phyloP scores from a whole-genome alignment of 2,888 invertebrate genomes.

The Amorpha juglandis region DNA sequence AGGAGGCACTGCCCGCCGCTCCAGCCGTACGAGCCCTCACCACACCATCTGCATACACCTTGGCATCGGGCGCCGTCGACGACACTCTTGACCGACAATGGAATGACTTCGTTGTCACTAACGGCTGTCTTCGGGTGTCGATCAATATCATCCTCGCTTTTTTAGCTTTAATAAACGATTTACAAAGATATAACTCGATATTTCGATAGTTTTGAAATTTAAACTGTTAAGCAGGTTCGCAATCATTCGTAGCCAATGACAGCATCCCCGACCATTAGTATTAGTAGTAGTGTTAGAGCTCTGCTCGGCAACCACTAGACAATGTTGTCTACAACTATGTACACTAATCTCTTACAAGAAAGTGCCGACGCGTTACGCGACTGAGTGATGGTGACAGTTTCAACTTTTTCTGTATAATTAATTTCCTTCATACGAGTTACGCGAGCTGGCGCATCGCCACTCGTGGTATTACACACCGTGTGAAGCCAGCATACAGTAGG shows the following conservation, averaged over 20 bases:
- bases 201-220: constrained; percentile 28
- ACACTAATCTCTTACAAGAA: too few relatives aligned
- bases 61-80: constrained; percentile 53
- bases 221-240: not conserved
- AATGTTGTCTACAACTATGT: too few relatives aligned
- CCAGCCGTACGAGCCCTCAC: not conserved
- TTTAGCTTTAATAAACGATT: constrained; percentile 63
- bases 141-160: constrained; percentile 48
- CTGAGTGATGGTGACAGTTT: too few relatives aligned
- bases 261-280: not conserved
- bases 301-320: too few relatives aligned
- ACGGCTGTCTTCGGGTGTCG: constrained; percentile 38
- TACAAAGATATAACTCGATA: constrained; percentile 58
- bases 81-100: constrained; percentile 52
- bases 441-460: too few relatives aligned
- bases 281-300: too few relatives aligned
- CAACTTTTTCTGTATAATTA: too few relatives aligned
- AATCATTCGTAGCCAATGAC: not conserved
- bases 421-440: too few relatives aligned
- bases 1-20: constrained; percentile 38
- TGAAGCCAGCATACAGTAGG: too few relatives aligned
- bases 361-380: too few relatives aligned
- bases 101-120: constrained; percentile 57
- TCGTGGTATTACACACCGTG: too few relatives aligned
- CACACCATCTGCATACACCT: constrained; percentile 35